Evolutionary conservation across 2,797 vertebrate species (phyloP).

Genomic region (Xenopus petersii): DNA sequence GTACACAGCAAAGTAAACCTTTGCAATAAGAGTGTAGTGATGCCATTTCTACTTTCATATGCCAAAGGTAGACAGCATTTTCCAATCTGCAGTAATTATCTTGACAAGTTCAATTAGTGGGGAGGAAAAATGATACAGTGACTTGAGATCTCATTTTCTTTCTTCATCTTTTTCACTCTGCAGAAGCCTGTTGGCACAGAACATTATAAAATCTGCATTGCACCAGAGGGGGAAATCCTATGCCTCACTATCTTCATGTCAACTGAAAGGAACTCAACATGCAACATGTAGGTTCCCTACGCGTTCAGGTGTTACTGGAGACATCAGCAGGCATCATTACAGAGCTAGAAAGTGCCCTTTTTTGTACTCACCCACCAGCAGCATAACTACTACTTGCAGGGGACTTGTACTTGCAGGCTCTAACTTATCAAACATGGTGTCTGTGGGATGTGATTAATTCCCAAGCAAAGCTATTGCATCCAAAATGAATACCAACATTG

Average conservation of each 20-base stretch:
- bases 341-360: slow-evolving; percentile 21
- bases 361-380: slow-evolving; percentile 19
- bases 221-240: slow-evolving; percentile 55
- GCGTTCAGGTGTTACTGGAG: slow-evolving; percentile 46
- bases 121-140: slow-evolving; percentile 59
- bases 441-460: slow-evolving; percentile 40
- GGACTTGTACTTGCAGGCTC: background rate
- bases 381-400: slow-evolving; percentile 8
- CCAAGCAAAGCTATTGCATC: slow-evolving; percentile 48
- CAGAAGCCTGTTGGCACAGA: slow-evolving; percentile 57
- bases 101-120: slow-evolving; percentile 69
- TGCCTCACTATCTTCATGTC: slow-evolving; percentile 50
- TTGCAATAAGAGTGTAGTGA: slow-evolving; percentile 50
- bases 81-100: slow-evolving; percentile 66
- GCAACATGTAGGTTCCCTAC: slow-evolving; percentile 22
- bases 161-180: slow-evolving; percentile 57
- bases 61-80: slow-evolving; percentile 55
- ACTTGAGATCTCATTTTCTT: slow-evolving; percentile 56
- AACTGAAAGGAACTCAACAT: slow-evolving; percentile 47
- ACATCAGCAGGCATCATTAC: slow-evolving; percentile 18
- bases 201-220: slow-evolving; percentile 60
- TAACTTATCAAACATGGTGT: slow-evolving; percentile 1
- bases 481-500: slow-evolving; percentile 40
- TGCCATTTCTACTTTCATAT: slow-evolving; percentile 42
- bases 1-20: slow-evolving; percentile 41